phyloP scores from a whole-genome alignment of 2,113 vertebrate species.

The Corydoras maculifer region DNA sequence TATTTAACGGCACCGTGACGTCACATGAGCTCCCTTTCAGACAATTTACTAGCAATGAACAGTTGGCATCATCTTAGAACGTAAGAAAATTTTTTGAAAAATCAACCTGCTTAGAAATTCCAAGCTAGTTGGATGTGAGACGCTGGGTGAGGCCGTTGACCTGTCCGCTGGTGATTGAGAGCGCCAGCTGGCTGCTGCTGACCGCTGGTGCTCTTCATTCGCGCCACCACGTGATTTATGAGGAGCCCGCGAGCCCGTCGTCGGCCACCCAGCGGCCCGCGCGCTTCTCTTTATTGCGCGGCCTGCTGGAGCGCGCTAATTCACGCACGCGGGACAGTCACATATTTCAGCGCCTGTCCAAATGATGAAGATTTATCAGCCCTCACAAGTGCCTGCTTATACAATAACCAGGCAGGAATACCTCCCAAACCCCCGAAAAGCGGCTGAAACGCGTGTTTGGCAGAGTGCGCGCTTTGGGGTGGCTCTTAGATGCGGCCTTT shows the following conservation, averaged over 20 bases:
- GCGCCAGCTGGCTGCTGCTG: constrained; percentile 33
- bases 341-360: constrained; percentile 41
- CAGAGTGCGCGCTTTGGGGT: not conserved
- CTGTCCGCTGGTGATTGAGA: not conserved
- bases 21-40: too few relatives aligned
- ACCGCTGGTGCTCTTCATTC: constrained; percentile 24
- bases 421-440: constrained; percentile 12
- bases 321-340: constrained; percentile 35
- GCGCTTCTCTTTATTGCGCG: constrained; percentile 24
- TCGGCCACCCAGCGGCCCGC: constrained; percentile 16
- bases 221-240: constrained; percentile 40
- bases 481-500: constrained; percentile 2
- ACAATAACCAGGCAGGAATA: constrained; percentile 32
- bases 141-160: not conserved
- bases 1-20: too few relatives aligned
- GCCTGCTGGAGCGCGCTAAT: constrained; percentile 35
- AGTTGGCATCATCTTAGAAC: too few relatives aligned
- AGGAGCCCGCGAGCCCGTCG: constrained; percentile 15
- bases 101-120: too few relatives aligned
- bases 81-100: too few relatives aligned
- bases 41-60: too few relatives aligned
- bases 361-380: constrained; percentile 44
- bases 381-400: constrained; percentile 38
- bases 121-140: not conserved
- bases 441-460: constrained; percentile 1